These are phyloP conservation scores for Aratinga solstitialis DNA, from an alignment of 2,797 vertebrate genomes.

Conservation along the genomic window DNA sequence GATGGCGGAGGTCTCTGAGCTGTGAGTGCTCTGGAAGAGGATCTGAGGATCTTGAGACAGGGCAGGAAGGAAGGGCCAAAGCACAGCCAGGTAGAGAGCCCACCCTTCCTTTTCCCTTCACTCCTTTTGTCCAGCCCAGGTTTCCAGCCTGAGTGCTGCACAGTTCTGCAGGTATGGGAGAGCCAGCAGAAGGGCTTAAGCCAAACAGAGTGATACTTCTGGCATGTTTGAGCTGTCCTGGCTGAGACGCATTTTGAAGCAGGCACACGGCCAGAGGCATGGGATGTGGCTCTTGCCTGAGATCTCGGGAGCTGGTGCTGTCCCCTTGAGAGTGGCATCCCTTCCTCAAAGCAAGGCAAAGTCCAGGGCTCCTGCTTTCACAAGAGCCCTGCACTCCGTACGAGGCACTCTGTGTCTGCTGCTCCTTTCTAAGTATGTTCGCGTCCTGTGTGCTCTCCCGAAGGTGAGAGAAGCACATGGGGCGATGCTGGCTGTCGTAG, in stretches of 20 bases:
- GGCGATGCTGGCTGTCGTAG: fast-evolving
- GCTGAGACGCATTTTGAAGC: not conserved
- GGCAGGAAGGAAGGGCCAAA: not conserved
- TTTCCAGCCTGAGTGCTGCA: not conserved
- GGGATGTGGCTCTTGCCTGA: not conserved
- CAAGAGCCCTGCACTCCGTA: fast-evolving
- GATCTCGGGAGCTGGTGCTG: not conserved
- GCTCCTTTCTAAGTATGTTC: fast-evolving
- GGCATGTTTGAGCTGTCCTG: not conserved
- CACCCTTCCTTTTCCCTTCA: not conserved
- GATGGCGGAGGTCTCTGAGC: not conserved
- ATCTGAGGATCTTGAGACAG: not conserved
- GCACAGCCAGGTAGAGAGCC: fast-evolving
- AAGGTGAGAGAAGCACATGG: fast-evolving
- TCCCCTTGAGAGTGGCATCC: fast-evolving
- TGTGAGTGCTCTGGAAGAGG: not conserved
- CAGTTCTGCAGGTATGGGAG: not conserved
- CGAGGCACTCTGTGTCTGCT: not conserved
- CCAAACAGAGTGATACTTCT: fast-evolving
- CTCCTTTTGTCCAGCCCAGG: too few species aligned
- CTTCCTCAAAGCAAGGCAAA: not conserved
- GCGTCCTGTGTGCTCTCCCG: not conserved
- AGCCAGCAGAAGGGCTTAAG: not conserved
- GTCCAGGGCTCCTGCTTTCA: not conserved
- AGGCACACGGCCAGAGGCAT: fast-evolving